phyloP scores from a whole-genome alignment of 2,888 invertebrate genomes.

The Acrocera orbiculus region DNA sequence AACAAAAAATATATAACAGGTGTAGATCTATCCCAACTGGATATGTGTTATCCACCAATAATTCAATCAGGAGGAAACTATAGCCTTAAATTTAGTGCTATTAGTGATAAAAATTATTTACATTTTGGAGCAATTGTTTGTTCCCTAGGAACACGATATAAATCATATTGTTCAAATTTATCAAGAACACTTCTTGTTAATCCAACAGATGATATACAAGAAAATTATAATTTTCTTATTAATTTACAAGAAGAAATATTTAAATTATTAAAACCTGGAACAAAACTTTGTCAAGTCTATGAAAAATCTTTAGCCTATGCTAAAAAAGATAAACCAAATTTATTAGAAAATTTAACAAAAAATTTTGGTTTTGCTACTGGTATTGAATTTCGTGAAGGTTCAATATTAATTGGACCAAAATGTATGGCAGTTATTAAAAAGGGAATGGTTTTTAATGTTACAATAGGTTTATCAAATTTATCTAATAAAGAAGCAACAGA shows the following conservation, averaged over 20 bases:
- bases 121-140: conserved; percentile 95
- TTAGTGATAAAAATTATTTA: conserved; percentile 80
- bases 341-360: conserved; percentile 82
- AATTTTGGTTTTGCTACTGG: conserved; percentile 97
- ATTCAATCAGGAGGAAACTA: conserved; percentile 98
- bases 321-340: conserved; percentile 67
- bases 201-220: conserved; percentile 61
- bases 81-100: conserved; percentile 89
- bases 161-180: conserved; percentile 96
- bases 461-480: conserved; percentile 77
- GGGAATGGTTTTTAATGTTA: conserved; percentile 94
- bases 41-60: conserved; percentile 97
- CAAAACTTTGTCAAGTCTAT: conserved; percentile 72
- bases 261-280: conserved; percentile 63
- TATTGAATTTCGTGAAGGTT: conserved; percentile 93
- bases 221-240: conserved; percentile 81
- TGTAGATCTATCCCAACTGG: conserved; percentile 74
- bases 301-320: conserved; percentile 64
- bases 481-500: conserved; percentile 65
- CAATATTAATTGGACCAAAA: conserved; percentile 82
- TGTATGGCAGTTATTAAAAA: conserved; percentile 61
- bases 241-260: conserved; percentile 80
- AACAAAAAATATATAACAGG: conserved; percentile 91
- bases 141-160: conserved; percentile 85
- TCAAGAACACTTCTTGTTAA: conserved; percentile 92